phyloP scores from a whole-genome alignment of 2,113 vertebrate genomes.

The Sclerurus mexicanus region DNA sequence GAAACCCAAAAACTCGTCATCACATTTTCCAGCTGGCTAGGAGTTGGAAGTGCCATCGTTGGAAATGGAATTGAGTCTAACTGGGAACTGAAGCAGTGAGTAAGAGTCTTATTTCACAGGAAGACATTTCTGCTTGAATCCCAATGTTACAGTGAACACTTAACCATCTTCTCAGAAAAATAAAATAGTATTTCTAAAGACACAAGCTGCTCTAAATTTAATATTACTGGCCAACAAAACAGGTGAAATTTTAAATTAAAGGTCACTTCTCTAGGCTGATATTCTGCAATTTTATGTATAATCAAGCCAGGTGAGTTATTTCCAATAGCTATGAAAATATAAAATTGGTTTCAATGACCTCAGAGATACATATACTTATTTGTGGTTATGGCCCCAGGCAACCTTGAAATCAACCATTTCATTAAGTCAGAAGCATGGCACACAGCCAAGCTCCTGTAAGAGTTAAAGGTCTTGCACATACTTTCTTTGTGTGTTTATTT shows the following conservation, averaged over 20 bases:
- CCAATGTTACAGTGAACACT: background rate
- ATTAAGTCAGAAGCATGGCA: constrained; percentile 20
- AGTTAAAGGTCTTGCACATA: constrained; percentile 49
- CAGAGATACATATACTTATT: constrained; percentile 22
- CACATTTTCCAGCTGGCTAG: accelerated
- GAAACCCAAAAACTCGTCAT: background rate
- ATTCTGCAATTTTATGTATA: background rate
- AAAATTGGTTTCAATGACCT: constrained; percentile 45
- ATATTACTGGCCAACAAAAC: background rate
- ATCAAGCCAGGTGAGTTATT: constrained; percentile 29
- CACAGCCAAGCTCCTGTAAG: constrained; percentile 20
- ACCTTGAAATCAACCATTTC: constrained; percentile 19
- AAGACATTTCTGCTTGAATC: background rate
- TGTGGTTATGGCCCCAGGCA: constrained; percentile 27
- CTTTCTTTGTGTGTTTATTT: constrained; percentile 37
- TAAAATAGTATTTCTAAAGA: background rate
- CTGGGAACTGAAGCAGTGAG: background rate
- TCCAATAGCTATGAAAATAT: constrained; percentile 19
- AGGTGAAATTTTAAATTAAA: constrained; percentile 23
- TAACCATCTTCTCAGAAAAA: background rate
- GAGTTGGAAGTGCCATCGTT: background rate
- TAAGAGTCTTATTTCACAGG: background rate
- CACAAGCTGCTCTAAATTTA: background rate
- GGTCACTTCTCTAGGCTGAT: background rate
- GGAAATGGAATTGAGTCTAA: background rate